phyloP scores from a whole-genome alignment of 2,797 vertebrate species.

The Sciurus vulgaris region DNA sequence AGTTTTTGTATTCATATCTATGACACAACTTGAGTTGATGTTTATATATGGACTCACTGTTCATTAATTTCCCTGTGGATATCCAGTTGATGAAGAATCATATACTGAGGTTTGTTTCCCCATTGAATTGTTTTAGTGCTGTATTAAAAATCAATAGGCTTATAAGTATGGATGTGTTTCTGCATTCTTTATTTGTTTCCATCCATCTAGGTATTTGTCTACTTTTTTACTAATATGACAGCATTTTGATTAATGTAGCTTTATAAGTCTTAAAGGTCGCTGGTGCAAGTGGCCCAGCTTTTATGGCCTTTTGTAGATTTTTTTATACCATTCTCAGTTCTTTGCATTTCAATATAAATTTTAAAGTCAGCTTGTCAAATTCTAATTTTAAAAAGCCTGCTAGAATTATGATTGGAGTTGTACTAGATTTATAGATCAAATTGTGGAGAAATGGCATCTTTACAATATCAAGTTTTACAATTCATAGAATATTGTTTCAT shows the following conservation, averaged over 20 bases:
- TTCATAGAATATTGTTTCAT: background rate
- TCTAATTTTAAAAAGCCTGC: slow-evolving; percentile 37
- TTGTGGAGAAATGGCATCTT: background rate
- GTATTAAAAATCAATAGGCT: slow-evolving; percentile 36
- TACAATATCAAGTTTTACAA: slow-evolving; percentile 39
- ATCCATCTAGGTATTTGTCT: background rate
- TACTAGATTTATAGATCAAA: slow-evolving; percentile 28
- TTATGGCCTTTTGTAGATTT: slow-evolving; percentile 30
- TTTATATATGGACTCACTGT: background rate
- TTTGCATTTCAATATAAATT: slow-evolving; percentile 7
- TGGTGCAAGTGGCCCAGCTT: background rate
- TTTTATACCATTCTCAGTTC: background rate
- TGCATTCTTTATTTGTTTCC: background rate
- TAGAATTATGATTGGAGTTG: slow-evolving; percentile 20
- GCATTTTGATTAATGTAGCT: slow-evolving; percentile 21
- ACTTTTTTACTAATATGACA: background rate
- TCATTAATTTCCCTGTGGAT: slow-evolving; percentile 39
- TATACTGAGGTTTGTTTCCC: background rate
- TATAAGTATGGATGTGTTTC: background rate
- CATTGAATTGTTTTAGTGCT: background rate
- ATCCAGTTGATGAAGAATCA: background rate
- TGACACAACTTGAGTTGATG: slow-evolving; percentile 26
- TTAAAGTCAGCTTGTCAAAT: slow-evolving; percentile 40
- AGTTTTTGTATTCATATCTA: background rate
- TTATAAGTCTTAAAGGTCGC: slow-evolving; percentile 39